These are phyloP conservation scores for Chiroxiphia lanceolata DNA, from an alignment of 2,797 vertebrate genomes.

Conservation along the genomic window DNA sequence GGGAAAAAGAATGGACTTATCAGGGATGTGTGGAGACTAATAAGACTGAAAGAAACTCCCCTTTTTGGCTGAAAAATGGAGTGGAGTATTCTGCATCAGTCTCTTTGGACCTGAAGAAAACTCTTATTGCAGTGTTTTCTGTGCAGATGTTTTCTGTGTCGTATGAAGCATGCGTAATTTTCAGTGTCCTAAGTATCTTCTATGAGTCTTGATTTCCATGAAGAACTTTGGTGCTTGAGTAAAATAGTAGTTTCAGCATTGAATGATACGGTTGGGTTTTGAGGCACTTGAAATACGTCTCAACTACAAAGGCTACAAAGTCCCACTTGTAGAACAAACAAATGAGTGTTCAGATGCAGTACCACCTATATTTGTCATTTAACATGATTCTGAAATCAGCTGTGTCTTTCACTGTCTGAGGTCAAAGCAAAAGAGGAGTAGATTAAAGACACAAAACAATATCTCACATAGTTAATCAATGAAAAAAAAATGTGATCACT, in stretches of 20 bases:
- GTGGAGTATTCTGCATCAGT: neutral
- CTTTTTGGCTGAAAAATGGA: neutral
- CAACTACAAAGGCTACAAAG: neutral
- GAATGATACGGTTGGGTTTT: neutral
- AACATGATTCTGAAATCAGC: neutral
- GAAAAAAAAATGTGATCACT: neutral
- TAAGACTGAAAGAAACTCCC: neutral
- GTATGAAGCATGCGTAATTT: neutral
- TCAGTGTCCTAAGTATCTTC: neutral
- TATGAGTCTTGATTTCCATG: neutral
- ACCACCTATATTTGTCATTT: neutral
- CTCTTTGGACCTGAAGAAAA: neutral
- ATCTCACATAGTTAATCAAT: neutral
- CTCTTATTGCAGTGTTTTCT: neutral
- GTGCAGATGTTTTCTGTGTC: neutral
- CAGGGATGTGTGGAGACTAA: neutral
- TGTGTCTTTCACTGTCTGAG: neutral
- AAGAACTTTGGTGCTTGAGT: neutral
- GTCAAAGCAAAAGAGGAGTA: neutral
- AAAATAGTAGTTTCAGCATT: neutral
- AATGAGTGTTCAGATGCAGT: neutral
- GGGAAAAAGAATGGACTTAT: neutral
- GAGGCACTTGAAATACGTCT: neutral
- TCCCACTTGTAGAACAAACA: neutral
- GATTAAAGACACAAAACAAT: neutral